Conservation (phyloP, 2,113 vertebrate genomes). For the Bujurquina vittata region DNA sequence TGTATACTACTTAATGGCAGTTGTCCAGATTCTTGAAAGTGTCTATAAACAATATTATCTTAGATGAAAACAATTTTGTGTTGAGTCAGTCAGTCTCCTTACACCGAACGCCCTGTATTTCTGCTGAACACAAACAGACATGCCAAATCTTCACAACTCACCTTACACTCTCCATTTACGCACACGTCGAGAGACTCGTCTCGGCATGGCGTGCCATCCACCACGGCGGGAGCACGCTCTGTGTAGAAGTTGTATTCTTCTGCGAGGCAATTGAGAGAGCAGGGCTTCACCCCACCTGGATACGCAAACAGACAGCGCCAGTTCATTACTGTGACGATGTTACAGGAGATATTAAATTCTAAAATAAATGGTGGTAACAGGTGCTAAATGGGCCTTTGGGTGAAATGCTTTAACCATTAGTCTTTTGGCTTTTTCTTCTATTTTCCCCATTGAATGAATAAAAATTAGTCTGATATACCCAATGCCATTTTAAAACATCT, state of each 20-base stretch:
- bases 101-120: not conserved
- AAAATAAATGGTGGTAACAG: not conserved
- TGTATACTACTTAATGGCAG: slow-evolving; percentile 34
- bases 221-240: slow-evolving; percentile 91
- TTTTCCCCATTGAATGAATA: not conserved
- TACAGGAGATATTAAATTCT: not conserved
- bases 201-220: slow-evolving; percentile 91
- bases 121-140: not conserved
- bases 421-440: not conserved
- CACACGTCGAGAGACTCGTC: slow-evolving; percentile 95
- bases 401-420: not conserved
- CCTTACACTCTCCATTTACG: slow-evolving; percentile 98
- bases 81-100: slow-evolving; percentile 3
- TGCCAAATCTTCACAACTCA: slow-evolving; percentile 50
- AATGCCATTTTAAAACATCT: not conserved
- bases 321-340: not conserved
- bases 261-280: slow-evolving; percentile 95
- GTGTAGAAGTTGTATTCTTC: slow-evolving; percentile 99
- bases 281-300: slow-evolving; percentile 94
- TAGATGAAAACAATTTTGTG: slow-evolving; percentile 11
- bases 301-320: not conserved
- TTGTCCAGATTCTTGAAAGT: slow-evolving; percentile 18
- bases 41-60: slow-evolving; percentile 34
- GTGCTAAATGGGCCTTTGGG: not conserved
- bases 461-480: not conserved